phyloP scores from a whole-genome alignment of 1,140 invertebrate species.

The Lepidurus packardi region DNA sequence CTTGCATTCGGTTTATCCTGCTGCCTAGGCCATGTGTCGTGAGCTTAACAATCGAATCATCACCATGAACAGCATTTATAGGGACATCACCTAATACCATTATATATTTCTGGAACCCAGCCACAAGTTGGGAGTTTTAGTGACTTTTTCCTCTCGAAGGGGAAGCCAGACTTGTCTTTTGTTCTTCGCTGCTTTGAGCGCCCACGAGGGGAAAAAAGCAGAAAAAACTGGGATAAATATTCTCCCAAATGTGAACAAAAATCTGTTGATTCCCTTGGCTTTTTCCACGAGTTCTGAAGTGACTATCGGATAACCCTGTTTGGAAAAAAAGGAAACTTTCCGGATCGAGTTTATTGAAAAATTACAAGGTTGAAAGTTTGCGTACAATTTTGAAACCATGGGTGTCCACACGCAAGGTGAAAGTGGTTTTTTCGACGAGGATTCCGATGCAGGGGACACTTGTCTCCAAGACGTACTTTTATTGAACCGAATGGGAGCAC shows the following conservation, averaged over 20 bases:
- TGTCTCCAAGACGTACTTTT: constrained; percentile 2
- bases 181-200: not conserved
- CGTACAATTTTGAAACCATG: not conserved
- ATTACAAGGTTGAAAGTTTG: not conserved
- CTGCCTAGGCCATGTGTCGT: constrained; percentile 20
- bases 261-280: no score
- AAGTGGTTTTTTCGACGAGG: constrained; percentile 34
- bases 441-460: constrained; percentile 23
- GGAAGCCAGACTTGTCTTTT: not conserved
- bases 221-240: not conserved
- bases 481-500: constrained; percentile 20
- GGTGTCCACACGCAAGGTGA: constrained; percentile 33
- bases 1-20: not conserved
- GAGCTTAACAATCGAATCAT: not conserved
- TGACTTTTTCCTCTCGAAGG: not conserved
- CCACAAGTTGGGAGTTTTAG: not conserved
- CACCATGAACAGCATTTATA: not conserved
- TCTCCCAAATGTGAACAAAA: no score
- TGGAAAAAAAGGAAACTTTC: not conserved
- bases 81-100: constrained; percentile 4
- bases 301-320: no score
- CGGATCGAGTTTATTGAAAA: not conserved
- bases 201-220: not conserved
- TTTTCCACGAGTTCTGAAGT: no score
- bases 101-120: not conserved